Percentiles rank a stretch among this genome's conserved stretches.
Evolutionary conservation across 2,888 invertebrate genomes (phyloP).

Genomic region (Drosophila atripex): DNA sequence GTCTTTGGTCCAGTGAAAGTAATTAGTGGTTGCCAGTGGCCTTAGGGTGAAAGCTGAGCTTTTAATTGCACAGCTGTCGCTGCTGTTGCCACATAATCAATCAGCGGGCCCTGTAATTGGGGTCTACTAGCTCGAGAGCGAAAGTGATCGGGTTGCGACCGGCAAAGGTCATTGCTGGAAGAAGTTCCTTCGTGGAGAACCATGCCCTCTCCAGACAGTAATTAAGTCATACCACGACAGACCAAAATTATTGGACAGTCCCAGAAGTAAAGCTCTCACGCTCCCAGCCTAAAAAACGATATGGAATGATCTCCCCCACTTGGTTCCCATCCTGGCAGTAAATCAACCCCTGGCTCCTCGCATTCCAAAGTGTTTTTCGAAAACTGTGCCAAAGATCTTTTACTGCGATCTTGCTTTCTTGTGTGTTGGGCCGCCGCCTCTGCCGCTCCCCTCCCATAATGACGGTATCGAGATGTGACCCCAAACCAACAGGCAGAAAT

Average conservation of each 20-base stretch:
- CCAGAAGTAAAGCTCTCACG: constrained; percentile 31
- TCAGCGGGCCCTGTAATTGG: constrained; percentile 46
- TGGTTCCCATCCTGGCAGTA: constrained; percentile 30
- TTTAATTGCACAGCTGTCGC: constrained; percentile 64
- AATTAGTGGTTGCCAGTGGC: constrained; percentile 62
- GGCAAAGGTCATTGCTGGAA: neutral
- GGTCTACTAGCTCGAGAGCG: constrained; percentile 19
- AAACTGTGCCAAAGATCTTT: constrained; percentile 63
- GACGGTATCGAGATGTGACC: constrained; percentile 47
- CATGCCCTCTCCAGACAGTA: neutral
- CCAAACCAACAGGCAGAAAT: constrained; percentile 30
- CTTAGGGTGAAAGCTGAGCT: constrained; percentile 71
- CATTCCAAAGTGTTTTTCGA: constrained; percentile 64
- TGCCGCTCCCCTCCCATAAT: constrained; percentile 18
- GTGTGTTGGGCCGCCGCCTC: neutral
- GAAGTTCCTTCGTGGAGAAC: too few relatives aligned
- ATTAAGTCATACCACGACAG: constrained; percentile 11
- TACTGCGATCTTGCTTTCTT: constrained; percentile 29
- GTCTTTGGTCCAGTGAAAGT: constrained; percentile 67
- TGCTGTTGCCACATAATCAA: constrained; percentile 60
- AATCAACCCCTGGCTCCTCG: constrained; percentile 42
- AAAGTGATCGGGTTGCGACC: constrained; percentile 34
- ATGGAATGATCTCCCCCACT: constrained; percentile 27
- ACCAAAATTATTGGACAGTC: neutral
- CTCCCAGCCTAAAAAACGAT: constrained; percentile 7